Evolutionary conservation across 2,888 invertebrate genomes (phyloP).

Genomic region (Agrotis segetum): DNA sequence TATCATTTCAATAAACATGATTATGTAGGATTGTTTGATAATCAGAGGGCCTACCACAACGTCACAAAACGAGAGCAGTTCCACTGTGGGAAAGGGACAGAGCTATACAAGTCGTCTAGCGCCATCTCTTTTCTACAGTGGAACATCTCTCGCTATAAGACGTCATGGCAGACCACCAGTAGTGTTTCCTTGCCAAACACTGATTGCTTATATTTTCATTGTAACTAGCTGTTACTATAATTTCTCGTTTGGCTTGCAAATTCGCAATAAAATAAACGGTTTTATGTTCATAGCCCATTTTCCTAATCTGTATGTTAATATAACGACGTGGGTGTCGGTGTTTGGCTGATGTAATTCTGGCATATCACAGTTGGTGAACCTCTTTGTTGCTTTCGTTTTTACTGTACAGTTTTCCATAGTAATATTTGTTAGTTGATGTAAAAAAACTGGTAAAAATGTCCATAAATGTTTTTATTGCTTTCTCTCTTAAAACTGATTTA

Average conservation of each 20-base stretch:
- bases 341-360: background rate
- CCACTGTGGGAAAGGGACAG: too few relatives aligned
- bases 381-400: background rate
- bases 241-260: conserved; percentile 23
- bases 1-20: too few relatives aligned
- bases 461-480: too few relatives aligned
- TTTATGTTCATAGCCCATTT: conserved; percentile 31
- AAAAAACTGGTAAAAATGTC: background rate
- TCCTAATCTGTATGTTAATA: conserved; percentile 26
- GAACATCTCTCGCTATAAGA: too few relatives aligned
- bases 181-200: conserved; percentile 23
- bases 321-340: conserved; percentile 3
- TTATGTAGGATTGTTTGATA: too few relatives aligned
- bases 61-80: too few relatives aligned
- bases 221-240: background rate
- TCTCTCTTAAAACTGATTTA: too few relatives aligned
- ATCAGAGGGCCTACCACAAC: too few relatives aligned
- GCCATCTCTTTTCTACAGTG: too few relatives aligned
- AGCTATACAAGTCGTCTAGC: too few relatives aligned
- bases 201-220: conserved; percentile 16
- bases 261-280: conserved; percentile 36
- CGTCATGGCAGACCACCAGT: too few relatives aligned
- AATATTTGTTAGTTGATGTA: background rate
- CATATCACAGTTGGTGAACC: background rate
- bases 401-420: background rate